Evolutionary conservation across 64 coral and sea anemone genomes (phyloP), one percentile per base, ranked within the genome.

Genomic region (Montipora foliosa): DNA sequence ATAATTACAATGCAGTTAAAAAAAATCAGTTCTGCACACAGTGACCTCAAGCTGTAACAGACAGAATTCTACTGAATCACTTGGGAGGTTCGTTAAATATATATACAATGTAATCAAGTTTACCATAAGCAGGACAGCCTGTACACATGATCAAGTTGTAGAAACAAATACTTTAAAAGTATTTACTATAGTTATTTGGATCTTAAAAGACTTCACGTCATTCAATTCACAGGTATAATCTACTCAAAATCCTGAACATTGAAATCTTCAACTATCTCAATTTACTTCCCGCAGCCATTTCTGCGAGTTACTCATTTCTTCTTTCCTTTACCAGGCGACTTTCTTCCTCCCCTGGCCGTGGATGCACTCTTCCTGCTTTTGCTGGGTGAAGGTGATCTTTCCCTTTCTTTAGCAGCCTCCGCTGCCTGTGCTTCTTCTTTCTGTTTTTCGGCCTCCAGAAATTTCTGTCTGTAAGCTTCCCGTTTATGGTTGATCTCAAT

Each of bases 331-430:
- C 88, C 44, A 48, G 96, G 74, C 13, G 89, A 74, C 67, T 98
- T 98, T n/a, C 96, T 57, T 2, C 96, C 95, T 59, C 92, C 96
- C 61, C 95, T 98, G 0, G 88, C 93, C 8, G 90, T 92, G 37
- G 96, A 98, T 5, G 93, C 89, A n/a, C 96, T 98, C 57, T 98
- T 98, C 80, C 96, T 79, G 22, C 96, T 92, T 64, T 98, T 98
- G 29, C 96, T 97, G 5, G 92, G 84, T 50, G 92, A 89, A 19
- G 96, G 96, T 17, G 96, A 98, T 49, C 93, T 93, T 46, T 93
- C 94, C 48, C 96, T 90, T 47, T 98, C 93, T 80, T 98, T 98
- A 10, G 92, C 91, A 3, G 92, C 91, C 45, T 98, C 96, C 0
- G 96, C 92, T 4, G 92, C 96, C 11, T 89, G 89, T 15, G 88